Percentiles rank a stretch among this genome's conserved stretches.
phyloP scores from a whole-genome alignment of 1,140 invertebrate species.

The Heterodera schachtii region DNA sequence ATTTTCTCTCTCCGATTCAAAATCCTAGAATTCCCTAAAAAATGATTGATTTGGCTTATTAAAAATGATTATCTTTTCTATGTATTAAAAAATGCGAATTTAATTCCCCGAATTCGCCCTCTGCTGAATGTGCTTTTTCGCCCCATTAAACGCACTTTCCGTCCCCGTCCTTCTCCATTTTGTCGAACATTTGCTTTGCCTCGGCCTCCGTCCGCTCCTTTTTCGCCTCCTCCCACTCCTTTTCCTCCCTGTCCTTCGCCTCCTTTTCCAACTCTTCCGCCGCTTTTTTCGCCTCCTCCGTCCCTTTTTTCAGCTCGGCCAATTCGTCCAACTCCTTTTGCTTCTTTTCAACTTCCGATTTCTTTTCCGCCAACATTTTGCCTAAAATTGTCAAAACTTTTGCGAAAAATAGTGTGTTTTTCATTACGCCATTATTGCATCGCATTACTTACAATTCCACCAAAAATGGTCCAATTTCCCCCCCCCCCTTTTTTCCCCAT shows the following conservation, averaged over 20 bases:
- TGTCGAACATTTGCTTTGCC: constrained; percentile 24
- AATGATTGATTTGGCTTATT: neutral
- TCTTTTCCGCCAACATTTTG: constrained; percentile 55
- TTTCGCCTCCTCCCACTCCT: constrained; percentile 58
- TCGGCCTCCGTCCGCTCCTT: neutral
- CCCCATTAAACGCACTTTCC: constrained; percentile 33
- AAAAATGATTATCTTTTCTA: neutral
- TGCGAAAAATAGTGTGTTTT: too few relatives aligned
- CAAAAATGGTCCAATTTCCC: constrained; percentile 67
- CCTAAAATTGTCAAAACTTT: constrained; percentile 10
- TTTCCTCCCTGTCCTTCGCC: constrained; percentile 69
- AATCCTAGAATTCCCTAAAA: too few relatives aligned
- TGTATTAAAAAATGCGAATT: too few relatives aligned
- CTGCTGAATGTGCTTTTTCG: too few relatives aligned
- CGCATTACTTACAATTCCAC: too few relatives aligned
- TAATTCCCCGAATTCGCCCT: too few relatives aligned
- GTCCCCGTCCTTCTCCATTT: constrained; percentile 42
- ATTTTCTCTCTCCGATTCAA: too few relatives aligned
- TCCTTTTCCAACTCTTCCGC: constrained; percentile 71
- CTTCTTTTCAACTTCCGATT: constrained; percentile 38
- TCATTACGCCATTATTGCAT: too few relatives aligned
- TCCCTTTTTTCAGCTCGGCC: constrained; percentile 64
- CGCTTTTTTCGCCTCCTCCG: constrained; percentile 75
- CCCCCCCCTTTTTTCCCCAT: too few relatives aligned
- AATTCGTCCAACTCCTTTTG: constrained; percentile 57